phyloP scores from a whole-genome alignment of 2,797 vertebrate species.

The Lerista edwardsae region DNA sequence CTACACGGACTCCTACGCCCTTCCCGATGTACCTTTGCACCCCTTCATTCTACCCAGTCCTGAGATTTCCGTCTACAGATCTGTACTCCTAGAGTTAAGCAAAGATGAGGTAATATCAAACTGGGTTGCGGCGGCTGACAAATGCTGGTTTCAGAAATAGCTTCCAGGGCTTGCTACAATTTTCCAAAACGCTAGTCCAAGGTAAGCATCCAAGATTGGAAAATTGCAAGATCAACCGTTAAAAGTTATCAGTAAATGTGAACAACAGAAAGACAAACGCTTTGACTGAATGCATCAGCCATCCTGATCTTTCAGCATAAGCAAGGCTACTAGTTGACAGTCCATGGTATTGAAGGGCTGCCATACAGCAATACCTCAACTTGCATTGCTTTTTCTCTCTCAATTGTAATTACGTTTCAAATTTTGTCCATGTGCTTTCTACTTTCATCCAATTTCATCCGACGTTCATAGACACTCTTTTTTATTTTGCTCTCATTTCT shows the following conservation, averaged over 20 bases:
- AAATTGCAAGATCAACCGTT: neutral
- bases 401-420: too few relatives aligned
- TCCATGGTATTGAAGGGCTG: neutral
- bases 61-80: neutral
- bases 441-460: too few relatives aligned
- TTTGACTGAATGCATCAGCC: neutral
- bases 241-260: neutral
- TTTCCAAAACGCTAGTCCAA: neutral
- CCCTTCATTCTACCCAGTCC: neutral
- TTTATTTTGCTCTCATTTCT: too few relatives aligned
- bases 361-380: neutral
- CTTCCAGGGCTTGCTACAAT: neutral
- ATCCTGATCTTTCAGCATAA: constrained; percentile 1
- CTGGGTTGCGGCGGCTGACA: neutral
- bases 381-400: too few relatives aligned
- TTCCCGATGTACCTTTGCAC: neutral
- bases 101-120: neutral
- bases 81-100: neutral
- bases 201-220: neutral
- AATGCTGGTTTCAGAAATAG: neutral
- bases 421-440: too few relatives aligned
- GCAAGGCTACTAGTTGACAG: neutral
- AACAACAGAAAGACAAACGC: neutral
- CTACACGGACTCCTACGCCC: neutral
- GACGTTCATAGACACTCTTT: neutral